These are phyloP conservation scores for Coendou prehensilis DNA, from an alignment of 2,797 vertebrate genomes.

Conservation along the genomic window DNA sequence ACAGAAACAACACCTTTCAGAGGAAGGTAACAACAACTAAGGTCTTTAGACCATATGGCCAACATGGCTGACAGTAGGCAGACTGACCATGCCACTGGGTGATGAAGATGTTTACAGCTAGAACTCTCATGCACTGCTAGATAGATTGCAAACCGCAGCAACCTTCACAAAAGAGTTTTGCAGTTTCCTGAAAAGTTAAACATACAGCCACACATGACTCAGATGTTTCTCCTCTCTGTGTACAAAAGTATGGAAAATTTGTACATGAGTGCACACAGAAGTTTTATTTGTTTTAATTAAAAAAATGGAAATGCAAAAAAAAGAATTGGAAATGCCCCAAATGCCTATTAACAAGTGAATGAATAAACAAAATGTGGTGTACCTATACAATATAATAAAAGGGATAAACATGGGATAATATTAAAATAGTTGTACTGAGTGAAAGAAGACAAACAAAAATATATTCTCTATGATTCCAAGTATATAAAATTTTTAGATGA, in stretches of 20 bases:
- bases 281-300: neutral
- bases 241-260: neutral
- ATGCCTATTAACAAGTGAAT: neutral
- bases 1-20: neutral
- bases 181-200: conserved; percentile 5
- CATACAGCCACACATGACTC: neutral
- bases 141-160: neutral
- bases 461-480: neutral
- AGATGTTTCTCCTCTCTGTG: no score
- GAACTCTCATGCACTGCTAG: neutral
- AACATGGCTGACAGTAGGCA: neutral
- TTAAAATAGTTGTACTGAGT: neutral
- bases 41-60: neutral
- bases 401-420: neutral
- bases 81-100: neutral
- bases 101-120: no score
- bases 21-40: neutral
- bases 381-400: neutral
- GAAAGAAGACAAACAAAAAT: neutral
- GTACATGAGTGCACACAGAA: neutral
- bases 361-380: neutral
- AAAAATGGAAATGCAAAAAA: neutral
- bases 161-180: neutral
- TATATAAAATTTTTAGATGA: neutral
- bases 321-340: neutral